A percentile compares a stretch with the other conserved stretches of the same genome.
Conservation (phyloP, 2,113 vertebrate species). For the Mola mola region DNA sequence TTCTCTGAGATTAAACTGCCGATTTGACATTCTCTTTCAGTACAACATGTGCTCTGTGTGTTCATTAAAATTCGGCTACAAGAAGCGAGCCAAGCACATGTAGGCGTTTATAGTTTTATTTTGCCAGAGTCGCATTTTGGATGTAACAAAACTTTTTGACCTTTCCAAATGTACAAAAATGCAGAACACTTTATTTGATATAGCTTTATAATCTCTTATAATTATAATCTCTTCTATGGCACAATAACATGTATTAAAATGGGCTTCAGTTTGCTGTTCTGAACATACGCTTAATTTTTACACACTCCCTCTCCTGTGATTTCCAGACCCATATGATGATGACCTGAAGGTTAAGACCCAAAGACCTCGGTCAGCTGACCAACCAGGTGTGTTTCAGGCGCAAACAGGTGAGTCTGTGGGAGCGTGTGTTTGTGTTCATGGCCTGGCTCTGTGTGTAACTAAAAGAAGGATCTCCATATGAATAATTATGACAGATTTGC, state of each 20-base stretch:
- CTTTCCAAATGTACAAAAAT: slow-evolving; percentile 11
- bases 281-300: too few relatives aligned
- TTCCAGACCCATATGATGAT: slow-evolving; percentile 90
- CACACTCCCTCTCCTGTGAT: slow-evolving; percentile 3
- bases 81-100: slow-evolving; percentile 50
- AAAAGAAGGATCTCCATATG: slow-evolving; percentile 8
- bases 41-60: slow-evolving; percentile 8
- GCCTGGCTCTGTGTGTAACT: slow-evolving; percentile 9
- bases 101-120: slow-evolving; percentile 54
- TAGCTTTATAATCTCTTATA: too few relatives aligned
- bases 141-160: slow-evolving; percentile 32
- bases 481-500: slow-evolving; percentile 11
- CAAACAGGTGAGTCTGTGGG: slow-evolving; percentile 89
- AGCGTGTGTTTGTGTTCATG: background rate
- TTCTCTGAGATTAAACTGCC: slow-evolving; percentile 37
- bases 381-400: slow-evolving; percentile 96
- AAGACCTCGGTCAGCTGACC: slow-evolving; percentile 95
- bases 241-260: background rate
- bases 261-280: background rate
- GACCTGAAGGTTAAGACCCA: slow-evolving; percentile 98
- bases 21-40: slow-evolving; percentile 22
- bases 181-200: too few relatives aligned
- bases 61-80: slow-evolving; percentile 48
- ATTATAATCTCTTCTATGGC: too few relatives aligned
- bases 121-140: slow-evolving; percentile 60